Evolutionary conservation across 2,113 vertebrate species (phyloP), one percentile per base, ranked within the genome.

Genomic region (Spea multiplicata): DNA sequence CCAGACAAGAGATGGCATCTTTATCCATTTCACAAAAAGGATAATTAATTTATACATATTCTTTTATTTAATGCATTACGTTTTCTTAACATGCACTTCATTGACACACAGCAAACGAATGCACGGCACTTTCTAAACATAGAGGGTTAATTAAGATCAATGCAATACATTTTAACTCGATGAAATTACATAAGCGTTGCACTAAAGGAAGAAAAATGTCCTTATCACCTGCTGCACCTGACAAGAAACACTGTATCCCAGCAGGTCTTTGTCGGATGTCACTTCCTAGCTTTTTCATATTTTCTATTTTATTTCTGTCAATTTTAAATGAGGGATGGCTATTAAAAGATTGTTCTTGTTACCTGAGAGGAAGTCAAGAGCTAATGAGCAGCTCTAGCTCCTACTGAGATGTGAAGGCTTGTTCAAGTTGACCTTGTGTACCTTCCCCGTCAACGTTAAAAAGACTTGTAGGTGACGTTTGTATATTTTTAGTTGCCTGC

Each of bases 261-360:
- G 79, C 49, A 48, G 49, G 16, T 59, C 67, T 13, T 78, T 69
- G 68, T 71, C 44, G 59, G 75, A 44, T 81, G 65, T 72, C 45
- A 66, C 73, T 66, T 76, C n/a, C 44, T 12, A 17, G 67, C 30
- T 61, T 61, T 77, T 14, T 72, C 49, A 14, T 49, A 6, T 45
- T 14, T 52, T 17, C 44, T 12, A 48, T 74, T 67, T 69, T 50
- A 57, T 8, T 17, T 17, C 53, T 70, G n/a, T 50, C 66, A 59
- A 70, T 62, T 52, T 62, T 59, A 77, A 70, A 62, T 70, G 55
- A 68, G 52, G 55, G 16, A 70, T 70, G 74, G 53, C 66, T 77
- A 71, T 77, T 77, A 62, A 70, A 77, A 76, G 53, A 62, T 70
- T 30, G 55, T 9, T 77, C 55, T 71, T 69, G 74, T 68, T 77